Base-by-base conservation (phyloP, 2,113 vertebrate genomes). In the Embiotoca jacksoni region DNA sequence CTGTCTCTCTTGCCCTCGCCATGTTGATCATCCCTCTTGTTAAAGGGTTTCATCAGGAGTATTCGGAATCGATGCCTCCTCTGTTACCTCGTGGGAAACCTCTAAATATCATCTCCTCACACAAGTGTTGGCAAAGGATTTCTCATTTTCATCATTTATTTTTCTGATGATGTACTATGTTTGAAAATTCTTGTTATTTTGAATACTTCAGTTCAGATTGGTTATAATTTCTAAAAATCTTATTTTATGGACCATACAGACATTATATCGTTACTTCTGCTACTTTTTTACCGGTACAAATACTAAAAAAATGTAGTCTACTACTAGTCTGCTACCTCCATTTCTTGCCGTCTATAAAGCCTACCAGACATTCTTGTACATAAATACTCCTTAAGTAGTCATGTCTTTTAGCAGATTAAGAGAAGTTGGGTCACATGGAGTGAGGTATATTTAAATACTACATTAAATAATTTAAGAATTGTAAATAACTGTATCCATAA, bases 21-120 rank as follows among this genome's bases (percentile, higher is more conserved):
- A 5, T 72, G 75, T 89, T 90, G 83, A 90, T 82, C 50, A 76
- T 64, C 64, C 46, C 65, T 77, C 72, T 56, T 60, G 68, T 68
- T 83, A 72, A 71, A 75, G 56, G 56, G 30, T 65, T 72, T 72
- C 65, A 80, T 30, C n/a, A 36, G 33, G 54, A 75, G 73, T 56
- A 61, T 76, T 72, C n/a, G 37, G 15, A 78, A 82, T 86, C 82
- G 74, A 88, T 91, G 71, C 63, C n/a, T 65, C 63, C 36, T 63
- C 72, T 82, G 78, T 81, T 85, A 81, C 35, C 57, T 53, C 62
- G 23, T 59, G 31, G 33, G 61, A 66, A 69, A 58, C 61, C 33
- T 60, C 65, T 75, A 52, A 15, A 63, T 66, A 64, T 81, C 54
- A 76, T 57, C 67, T 85, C 66, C 77, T 77, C 73, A 69, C 75